Percentiles rank a stretch among this genome's conserved stretches.
These are phyloP conservation scores for Haliclona indistincta DNA, from an alignment of 37 sponge, comb jelly and placozoan genomes.

Conservation along the genomic window DNA sequence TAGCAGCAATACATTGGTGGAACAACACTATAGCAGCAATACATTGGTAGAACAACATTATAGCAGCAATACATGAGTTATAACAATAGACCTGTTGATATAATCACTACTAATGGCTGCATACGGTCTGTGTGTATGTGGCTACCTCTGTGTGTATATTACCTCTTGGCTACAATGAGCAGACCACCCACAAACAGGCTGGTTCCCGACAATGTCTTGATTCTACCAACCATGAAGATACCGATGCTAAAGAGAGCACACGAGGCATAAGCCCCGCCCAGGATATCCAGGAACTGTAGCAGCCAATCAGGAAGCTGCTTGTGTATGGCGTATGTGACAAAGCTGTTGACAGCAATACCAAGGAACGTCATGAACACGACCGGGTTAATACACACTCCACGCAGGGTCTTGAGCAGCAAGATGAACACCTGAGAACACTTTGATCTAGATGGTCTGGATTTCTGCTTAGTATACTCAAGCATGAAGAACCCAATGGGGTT, in stretches of 20 bases:
- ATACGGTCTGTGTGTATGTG: too few species aligned
- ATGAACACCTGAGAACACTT: not conserved
- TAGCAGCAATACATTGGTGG: constrained; percentile 40
- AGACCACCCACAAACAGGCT: constrained; percentile 31
- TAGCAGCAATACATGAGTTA: not conserved
- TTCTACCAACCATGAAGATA: constrained; percentile 75
- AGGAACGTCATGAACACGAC: constrained; percentile 70
- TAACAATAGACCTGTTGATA: not conserved
- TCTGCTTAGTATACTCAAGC: constrained; percentile 59
- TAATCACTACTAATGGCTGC: too few species aligned
- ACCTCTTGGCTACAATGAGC: constrained; percentile 59
- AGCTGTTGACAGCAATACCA: constrained; percentile 59
- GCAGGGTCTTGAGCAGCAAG: constrained; percentile 26
- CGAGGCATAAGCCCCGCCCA: constrained; percentile 62
- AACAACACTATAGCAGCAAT: constrained; percentile 36
- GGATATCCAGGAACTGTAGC: constrained; percentile 27
- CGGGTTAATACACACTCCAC: constrained; percentile 53
- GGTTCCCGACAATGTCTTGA: constrained; percentile 43
- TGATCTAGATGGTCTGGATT: not conserved
- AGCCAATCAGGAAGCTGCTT: constrained; percentile 34
- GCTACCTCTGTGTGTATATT: too few species aligned
- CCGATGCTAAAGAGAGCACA: constrained; percentile 74
- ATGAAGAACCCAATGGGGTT: constrained; percentile 69
- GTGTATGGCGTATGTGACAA: constrained; percentile 31
- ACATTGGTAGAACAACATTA: not conserved